Base-by-base conservation (phyloP, 2,888 invertebrate species). In the Coronaproctus castanopsis region DNA sequence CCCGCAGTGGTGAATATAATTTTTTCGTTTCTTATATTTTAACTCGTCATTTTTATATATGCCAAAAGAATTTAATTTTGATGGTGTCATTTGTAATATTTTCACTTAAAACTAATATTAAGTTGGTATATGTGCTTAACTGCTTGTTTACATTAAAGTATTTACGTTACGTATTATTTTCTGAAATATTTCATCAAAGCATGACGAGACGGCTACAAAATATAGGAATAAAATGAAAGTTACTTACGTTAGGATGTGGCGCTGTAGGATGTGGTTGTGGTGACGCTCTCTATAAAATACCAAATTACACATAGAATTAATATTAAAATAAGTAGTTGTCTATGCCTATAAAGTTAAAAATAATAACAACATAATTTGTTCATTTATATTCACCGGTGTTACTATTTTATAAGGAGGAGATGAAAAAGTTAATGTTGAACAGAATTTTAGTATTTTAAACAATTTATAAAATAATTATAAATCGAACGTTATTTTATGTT, bases 191-290 rank as follows among this genome's bases (percentile, higher is more conserved):
- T 36, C 36, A 36, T 36, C 14, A 36, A 36, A 36, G 14, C 23
- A 55, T 18, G 18, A 18, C 2, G 18, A 14, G 20, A 36, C 8
- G n/a, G 2, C 21, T 19, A 20, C 1, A 10, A 2, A 36, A 36
- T 52, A 49, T 2, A 22, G 19, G 52, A 57, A 19, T 50, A 57
- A 52, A 58, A 53, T 22, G 14, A 54, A 14, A 53, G 22, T 20
- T n/a, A 58, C 60, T 61, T 64, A 64, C 64, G 36, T 62, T 64
- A 21, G 63, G 59, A 23, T 64, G 64, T 51, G 64, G 64, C 19
- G 64, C 63, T 21, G 64, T 70, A 68, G 73, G 71, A 70, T 74
- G 69, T 60, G 67, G 68, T 62, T 68, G 67, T 57, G 68, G 70
- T 65, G 67, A 67, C 53, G 66, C 63, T 62, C 65, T 66, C 68